Percentiles rank a stretch among this genome's conserved stretches.
These are phyloP conservation scores for Samia ricini DNA, from an alignment of 1,140 invertebrate genomes.

Conservation along the genomic window DNA sequence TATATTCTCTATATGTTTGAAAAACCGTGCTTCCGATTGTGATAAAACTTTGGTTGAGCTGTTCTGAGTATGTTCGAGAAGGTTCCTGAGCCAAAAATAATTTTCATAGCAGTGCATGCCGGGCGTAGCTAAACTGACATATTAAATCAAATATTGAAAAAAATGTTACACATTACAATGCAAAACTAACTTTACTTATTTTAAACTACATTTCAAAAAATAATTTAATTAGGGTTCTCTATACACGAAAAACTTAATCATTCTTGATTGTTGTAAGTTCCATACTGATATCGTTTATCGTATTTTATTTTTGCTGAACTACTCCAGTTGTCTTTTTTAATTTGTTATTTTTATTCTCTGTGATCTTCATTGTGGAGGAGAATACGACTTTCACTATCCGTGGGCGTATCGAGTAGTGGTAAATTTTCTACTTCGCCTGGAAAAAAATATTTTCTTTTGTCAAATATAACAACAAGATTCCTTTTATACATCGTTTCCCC, in stretches of 20 bases:
- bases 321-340: not conserved
- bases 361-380: slow-evolving; percentile 49
- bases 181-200: no score
- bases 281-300: not conserved
- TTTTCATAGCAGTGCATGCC: no score
- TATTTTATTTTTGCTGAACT: not conserved
- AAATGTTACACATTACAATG: no score
- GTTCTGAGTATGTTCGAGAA: no score
- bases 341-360: slow-evolving; percentile 23
- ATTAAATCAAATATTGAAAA: no score
- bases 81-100: no score
- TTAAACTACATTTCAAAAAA: no score
- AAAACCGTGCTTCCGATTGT: no score
- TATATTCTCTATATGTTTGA: no score
- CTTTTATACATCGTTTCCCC: not conserved
- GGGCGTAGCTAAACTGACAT: no score
- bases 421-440: slow-evolving; percentile 68
- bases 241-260: not conserved
- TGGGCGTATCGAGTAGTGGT: slow-evolving; percentile 54
- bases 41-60: no score
- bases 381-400: slow-evolving; percentile 59
- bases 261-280: not conserved
- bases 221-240: no score
- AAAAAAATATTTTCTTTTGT: slow-evolving; percentile 22
- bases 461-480: not conserved